Conservation (phyloP, 2,113 vertebrate genomes). For the Chascanopsetta lugubris region DNA sequence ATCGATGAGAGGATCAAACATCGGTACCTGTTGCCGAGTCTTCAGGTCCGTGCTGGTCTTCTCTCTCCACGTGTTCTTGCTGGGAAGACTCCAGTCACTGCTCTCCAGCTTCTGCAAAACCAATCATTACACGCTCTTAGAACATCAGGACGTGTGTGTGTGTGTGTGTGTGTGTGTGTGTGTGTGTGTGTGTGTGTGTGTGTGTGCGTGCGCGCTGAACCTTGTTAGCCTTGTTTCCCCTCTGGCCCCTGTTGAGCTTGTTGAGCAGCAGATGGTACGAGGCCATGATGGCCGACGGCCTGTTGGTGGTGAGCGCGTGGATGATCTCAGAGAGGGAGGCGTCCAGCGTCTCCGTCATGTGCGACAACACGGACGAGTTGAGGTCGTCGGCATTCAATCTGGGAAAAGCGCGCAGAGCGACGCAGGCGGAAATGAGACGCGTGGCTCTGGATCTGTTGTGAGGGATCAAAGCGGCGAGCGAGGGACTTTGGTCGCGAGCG, state of each 20-base stretch:
- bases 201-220: constrained; percentile 28
- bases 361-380: constrained; percentile 80
- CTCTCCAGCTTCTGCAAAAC: constrained; percentile 76
- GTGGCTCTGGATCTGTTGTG: constrained; percentile 12
- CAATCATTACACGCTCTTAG: neutral
- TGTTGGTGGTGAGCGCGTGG: constrained; percentile 81
- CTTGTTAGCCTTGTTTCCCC: constrained; percentile 73
- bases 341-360: constrained; percentile 81
- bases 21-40: constrained; percentile 86
- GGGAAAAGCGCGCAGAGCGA: constrained; percentile 14
- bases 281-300: constrained; percentile 83
- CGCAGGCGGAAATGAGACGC: constrained; percentile 1
- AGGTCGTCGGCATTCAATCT: constrained; percentile 82
- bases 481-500: constrained; percentile 6
- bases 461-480: constrained; percentile 8
- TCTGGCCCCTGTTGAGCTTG: constrained; percentile 82
- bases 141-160: neutral
- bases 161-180: neutral
- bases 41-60: constrained; percentile 81
- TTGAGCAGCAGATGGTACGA: constrained; percentile 85
- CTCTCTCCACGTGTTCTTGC: constrained; percentile 84
- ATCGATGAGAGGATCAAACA: too few relatives aligned
- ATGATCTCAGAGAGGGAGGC: constrained; percentile 81
- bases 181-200: neutral
- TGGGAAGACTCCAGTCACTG: constrained; percentile 85